Base-by-base conservation (phyloP, 2,113 vertebrate species). In the Notechis scutatus region DNA sequence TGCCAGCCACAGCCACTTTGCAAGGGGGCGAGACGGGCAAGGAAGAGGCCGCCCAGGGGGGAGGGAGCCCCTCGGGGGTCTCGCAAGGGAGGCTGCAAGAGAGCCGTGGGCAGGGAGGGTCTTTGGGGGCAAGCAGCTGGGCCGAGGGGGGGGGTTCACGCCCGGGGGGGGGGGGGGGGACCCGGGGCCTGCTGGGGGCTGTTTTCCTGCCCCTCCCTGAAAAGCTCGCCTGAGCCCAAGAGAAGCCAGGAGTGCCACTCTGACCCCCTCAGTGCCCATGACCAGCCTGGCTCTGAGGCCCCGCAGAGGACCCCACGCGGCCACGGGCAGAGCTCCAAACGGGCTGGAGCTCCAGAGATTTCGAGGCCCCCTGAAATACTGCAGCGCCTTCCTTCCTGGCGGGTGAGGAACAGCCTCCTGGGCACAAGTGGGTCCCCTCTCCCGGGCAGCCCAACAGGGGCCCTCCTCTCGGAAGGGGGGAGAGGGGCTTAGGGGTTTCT, bases 301-400 rank as follows among this genome's bases (percentile, higher is more conserved):
- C 8, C 0, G 11, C 23, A 56, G 50, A 12, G n/a, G 9, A 24
- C 26, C 87, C 54, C 1, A 1, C 5, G 0, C 1, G 0, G 1
- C 6, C 9, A 24, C 18, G 5, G 24, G 88, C 87, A 34, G 21
- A 47, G 6, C 47, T 47, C 24, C 9, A 8, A 42, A 29, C 23
- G 1, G 15, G 18, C 24, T 47, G 55, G 7, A 52, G 12, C 18
- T 23, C 5, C 5, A 4, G n/a, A 39, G 64, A 24, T 26, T 2
- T 4, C 18, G 12, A 45, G 90, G n/a, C 3, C 90, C 64, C 50
- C 55, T 23, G 7, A 85, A 47, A 11, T 12, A 14, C 0, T 5
- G 29, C 11, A 0, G 8, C 1, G 29, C 81, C 39, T 57, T 34
- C 91, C 55, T 91, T 34, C 64, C 1, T 15, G 2, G 14, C 8